Evolutionary conservation across 2,888 invertebrate species (phyloP).

Genomic region (Dysmachus trigonus): DNA sequence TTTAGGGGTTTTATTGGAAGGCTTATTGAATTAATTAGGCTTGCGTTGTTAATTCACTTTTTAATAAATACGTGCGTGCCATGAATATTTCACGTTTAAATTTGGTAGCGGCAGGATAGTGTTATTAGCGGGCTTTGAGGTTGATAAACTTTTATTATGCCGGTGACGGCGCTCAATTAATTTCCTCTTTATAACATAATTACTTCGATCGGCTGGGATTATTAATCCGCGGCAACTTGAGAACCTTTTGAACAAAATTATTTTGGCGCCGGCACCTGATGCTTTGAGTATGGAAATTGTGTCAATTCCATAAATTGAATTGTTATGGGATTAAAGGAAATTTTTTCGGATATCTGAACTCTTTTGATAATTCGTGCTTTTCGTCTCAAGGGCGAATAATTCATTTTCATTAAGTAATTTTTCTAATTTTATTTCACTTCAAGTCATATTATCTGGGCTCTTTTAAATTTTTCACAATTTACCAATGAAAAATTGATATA

Average conservation of each 20-base stretch:
- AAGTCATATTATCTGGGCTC: not conserved
- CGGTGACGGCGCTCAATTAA: slow-evolving; percentile 22
- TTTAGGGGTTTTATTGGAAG: slow-evolving; percentile 23
- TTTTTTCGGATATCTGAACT: not conserved
- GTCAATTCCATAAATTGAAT: not conserved
- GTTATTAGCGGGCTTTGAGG: slow-evolving; percentile 38
- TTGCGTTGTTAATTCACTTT: slow-evolving; percentile 26
- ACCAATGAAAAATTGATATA: too few species aligned
- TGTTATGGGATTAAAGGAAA: not conserved
- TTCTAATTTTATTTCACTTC: not conserved
- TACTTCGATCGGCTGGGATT: not conserved
- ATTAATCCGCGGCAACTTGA: slow-evolving; percentile 32
- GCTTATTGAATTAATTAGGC: slow-evolving; percentile 37
- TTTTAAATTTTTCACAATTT: too few species aligned
- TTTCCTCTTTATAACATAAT: slow-evolving; percentile 40
- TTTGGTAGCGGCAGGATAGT: slow-evolving; percentile 37
- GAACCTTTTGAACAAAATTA: slow-evolving; percentile 17
- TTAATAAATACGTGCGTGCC: slow-evolving; percentile 35
- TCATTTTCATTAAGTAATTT: not conserved
- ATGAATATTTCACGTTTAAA: slow-evolving; percentile 18
- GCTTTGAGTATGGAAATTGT: not conserved
- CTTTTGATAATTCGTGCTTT: not conserved
- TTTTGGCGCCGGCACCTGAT: slow-evolving; percentile 23
- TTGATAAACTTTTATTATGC: slow-evolving; percentile 36
- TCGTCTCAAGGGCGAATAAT: not conserved